Evolutionary conservation across 1,140 invertebrate genomes (phyloP), one percentile per base, ranked within the genome.

Genomic region (Drosophila sturtevanti): DNA sequence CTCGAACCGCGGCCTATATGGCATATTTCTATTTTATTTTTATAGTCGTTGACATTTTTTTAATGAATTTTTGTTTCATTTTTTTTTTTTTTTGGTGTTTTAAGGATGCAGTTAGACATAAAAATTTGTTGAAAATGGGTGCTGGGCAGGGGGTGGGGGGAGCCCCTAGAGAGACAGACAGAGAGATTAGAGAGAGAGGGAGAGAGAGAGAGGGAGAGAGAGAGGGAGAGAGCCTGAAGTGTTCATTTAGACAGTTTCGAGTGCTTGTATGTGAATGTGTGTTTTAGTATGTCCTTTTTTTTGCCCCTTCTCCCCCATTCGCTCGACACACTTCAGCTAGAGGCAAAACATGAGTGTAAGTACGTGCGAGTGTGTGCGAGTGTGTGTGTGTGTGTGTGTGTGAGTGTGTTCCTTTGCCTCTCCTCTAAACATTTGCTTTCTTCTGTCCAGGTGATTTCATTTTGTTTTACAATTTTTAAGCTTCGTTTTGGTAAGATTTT

Each of bases 11-110:
- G 61, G 38, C 34, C 48, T 51, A 37, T n/a, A 37, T 48, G 34
- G 22, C 66, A 73, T 27, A 64, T 63, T 69, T 35, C 16, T 34
- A 34, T 72, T 78, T 78, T 86, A 77, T 74, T 85, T 81, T 81
- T 78, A 78, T 74, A 81, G 74, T 59, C 75, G 77, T 58, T 85
- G 67, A 81, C 79, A 55, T 70, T 69, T 68, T 77, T 77, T 77
- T 61, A 85, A 78, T 75, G 67, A 77, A 66, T 74, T 85, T n/a
- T n/a, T n/a, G n/a, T n/a, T n/a, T n/a, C n/a, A n/a, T n/a, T n/a
- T n/a, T n/a, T n/a, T n/a, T n/a, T 77, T 77, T 31, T 18, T 16
- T 35, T 18, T 22, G 54, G 14, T 44, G 21, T 59, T 55, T 59
- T 18, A 67, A 52, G 41, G 37, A 24, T 63, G 65, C 62, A 66